phyloP scores from a whole-genome alignment of 2,797 vertebrate species.

The Geotrypetes seraphini region DNA sequence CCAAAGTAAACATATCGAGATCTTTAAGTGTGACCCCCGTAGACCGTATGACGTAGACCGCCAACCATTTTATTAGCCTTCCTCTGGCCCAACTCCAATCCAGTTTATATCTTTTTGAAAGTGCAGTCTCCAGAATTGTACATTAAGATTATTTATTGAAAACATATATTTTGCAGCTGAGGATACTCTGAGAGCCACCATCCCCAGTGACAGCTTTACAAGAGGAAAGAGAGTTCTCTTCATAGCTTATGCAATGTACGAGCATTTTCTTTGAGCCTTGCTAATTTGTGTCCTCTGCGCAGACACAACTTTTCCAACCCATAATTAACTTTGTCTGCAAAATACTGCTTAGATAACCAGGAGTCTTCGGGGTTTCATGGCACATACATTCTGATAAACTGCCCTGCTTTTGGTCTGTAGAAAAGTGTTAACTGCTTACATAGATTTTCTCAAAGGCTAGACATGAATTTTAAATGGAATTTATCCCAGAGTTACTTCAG shows the following conservation, averaged over 20 bases:
- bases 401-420: conserved; percentile 45
- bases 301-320: background rate
- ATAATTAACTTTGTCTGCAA: background rate
- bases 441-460: conserved; percentile 53
- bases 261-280: background rate
- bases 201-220: background rate
- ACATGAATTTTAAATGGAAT: conserved; percentile 57
- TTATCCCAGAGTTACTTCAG: conserved; percentile 47
- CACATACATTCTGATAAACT: conserved; percentile 49
- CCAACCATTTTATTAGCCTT: too few species aligned
- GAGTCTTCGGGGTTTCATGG: conserved; percentile 21
- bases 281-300: background rate
- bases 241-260: background rate
- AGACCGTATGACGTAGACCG: too few species aligned
- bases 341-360: background rate
- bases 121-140: too few species aligned
- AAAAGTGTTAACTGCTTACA: conserved; percentile 52
- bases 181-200: background rate
- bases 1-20: too few species aligned
- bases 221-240: background rate
- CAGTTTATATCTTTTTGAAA: too few species aligned
- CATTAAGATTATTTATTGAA: conserved; percentile 19
- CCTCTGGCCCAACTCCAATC: too few species aligned
- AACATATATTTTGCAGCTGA: conserved; percentile 4
- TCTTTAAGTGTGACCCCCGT: too few species aligned